A percentile compares a stretch with the other conserved stretches of the same genome.
phyloP scores from a whole-genome alignment of 2,113 vertebrate species.

The Crotalus tigris region DNA sequence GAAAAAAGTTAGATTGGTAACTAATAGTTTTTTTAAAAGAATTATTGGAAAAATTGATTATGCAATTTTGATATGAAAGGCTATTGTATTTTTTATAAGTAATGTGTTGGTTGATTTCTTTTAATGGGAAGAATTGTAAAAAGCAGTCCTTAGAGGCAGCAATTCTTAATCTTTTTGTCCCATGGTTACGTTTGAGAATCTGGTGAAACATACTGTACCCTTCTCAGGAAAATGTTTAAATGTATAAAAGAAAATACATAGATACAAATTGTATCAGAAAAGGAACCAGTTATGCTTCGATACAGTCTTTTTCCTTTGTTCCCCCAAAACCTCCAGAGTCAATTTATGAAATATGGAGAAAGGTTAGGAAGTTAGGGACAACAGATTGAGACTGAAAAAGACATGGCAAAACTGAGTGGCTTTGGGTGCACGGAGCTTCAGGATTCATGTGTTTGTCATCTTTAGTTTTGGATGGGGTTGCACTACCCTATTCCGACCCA shows the following conservation, averaged over 20 bases:
- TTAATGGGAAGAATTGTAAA: background rate
- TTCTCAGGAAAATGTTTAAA: background rate
- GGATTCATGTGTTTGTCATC: background rate
- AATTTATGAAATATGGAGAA: background rate
- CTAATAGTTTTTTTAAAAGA: background rate
- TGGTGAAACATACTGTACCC: background rate
- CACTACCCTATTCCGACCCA: background rate
- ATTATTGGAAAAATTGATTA: background rate
- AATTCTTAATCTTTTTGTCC: constrained; percentile 2
- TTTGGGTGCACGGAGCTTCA: background rate
- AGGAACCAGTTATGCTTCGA: background rate
- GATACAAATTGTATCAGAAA: background rate
- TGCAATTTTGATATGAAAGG: background rate
- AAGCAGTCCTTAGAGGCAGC: background rate
- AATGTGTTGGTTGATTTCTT: background rate
- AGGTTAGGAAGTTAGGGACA: background rate
- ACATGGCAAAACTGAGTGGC: background rate
- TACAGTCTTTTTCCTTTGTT: background rate
- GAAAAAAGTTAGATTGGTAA: background rate
- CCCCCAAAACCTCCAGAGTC: background rate
- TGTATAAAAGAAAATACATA: background rate
- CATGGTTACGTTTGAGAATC: background rate
- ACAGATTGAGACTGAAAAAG: background rate
- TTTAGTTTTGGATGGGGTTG: background rate
- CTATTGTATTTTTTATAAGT: constrained; percentile 12